Base-by-base conservation (phyloP, 2,888 invertebrate species). In the Bhutanitis thaidina region DNA sequence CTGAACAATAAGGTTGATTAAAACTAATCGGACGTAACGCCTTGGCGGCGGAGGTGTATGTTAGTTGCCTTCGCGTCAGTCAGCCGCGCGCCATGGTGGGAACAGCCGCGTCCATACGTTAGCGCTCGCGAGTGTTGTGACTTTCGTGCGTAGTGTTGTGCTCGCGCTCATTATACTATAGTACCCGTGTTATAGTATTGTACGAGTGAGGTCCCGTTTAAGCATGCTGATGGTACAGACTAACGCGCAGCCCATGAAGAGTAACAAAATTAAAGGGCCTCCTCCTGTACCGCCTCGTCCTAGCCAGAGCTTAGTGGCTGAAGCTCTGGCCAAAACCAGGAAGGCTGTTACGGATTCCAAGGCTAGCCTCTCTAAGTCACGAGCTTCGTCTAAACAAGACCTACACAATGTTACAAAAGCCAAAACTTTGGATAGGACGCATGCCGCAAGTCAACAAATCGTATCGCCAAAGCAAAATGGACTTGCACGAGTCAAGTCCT, bases 221-320 rank as follows among this genome's bases (percentile, higher is more conserved):
- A 84, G 69, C 68, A 89, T 89, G 89, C 80, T 89, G 75, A 90
- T 91, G 87, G 85, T 91, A 69, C 88, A 90, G 71, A 91, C 88
- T 62, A 91, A 91, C 75, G 81, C 91, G 60, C 92, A 91, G 63
- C 88, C 86, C 58, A 87, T 87, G 86, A 89, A 89, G 77, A 79
- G 73, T 69, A 77, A 62, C 64, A 89, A 88, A 70, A 67, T 89
- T 49, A 87, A 91, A 70, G 93, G 93, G 54, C 93, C 94, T 59
- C 95, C 95, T 61, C 95, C 95, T 65, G 95, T 95, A 60, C 95
- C 95, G 52, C 95, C 95, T 61, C 90, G 95, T 67, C 95, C 95
- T 51, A 94, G 93, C 77, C 92, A 93, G 70, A 93, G 91, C 67
- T 90, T 93, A 69, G 93, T 94, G 49, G 93, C 93, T 49, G 94